Percentiles rank a stretch among this genome's conserved stretches.
Conservation (phyloP, 37 sponge, comb jelly and placozoan species). For the Tethya wilhelma region DNA sequence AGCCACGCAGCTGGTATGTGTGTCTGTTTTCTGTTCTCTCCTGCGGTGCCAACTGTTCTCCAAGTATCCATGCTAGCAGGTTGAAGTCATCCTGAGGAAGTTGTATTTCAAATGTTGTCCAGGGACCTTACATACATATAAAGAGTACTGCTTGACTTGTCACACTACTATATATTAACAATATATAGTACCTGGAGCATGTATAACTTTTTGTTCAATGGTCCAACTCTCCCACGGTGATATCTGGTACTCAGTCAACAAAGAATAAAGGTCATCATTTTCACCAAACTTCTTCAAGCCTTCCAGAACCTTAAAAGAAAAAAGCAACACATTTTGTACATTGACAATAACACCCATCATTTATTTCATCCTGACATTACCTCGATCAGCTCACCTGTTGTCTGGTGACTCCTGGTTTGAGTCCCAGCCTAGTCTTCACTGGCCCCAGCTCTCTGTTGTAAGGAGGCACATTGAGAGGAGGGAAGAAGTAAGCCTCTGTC, state of each 20-base stretch:
- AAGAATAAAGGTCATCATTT: conserved; percentile 70
- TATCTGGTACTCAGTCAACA: conserved; percentile 71
- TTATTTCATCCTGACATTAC: background rate
- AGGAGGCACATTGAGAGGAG: conserved; percentile 84
- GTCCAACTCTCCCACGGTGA: conserved; percentile 86
- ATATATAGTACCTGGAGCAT: conserved; percentile 72
- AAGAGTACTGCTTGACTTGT: background rate
- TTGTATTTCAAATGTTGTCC: conserved; percentile 93
- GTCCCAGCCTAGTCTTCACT: conserved; percentile 75
- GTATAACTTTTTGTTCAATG: conserved; percentile 76
- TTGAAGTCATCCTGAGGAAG: conserved; percentile 93
- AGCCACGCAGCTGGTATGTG: conserved; percentile 66
- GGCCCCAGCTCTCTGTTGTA: conserved; percentile 67
- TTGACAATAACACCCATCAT: background rate
- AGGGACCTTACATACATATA: conserved; percentile 60
- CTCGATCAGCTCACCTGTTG: conserved; percentile 19
- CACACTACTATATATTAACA: too few species aligned
- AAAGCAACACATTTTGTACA: background rate
- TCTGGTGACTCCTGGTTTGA: conserved; percentile 49
- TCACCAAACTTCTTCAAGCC: conserved; percentile 68
- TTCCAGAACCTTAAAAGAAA: conserved; percentile 30
- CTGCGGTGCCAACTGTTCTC: conserved; percentile 25
- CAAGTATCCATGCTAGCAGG: conserved; percentile 86
- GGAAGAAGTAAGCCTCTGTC: conserved; percentile 92
- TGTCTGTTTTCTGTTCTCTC: conserved; percentile 19